Conservation (phyloP, 2,797 vertebrate species). For the Scyliorhinus canicula region DNA sequence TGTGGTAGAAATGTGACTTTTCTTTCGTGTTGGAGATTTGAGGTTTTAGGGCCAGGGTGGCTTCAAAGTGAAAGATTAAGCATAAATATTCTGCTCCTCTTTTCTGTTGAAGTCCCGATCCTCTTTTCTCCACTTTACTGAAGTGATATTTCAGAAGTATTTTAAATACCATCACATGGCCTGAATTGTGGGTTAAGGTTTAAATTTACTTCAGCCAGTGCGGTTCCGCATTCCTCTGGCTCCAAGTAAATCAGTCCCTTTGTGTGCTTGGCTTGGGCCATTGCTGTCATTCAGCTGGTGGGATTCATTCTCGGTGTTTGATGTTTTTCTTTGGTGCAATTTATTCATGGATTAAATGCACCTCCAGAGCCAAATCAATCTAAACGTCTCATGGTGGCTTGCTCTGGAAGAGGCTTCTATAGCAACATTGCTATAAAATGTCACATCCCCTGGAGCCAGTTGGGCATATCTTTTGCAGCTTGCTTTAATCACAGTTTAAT, state of each 20-base stretch:
- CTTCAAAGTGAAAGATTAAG: not conserved
- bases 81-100: not conserved
- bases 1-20: not conserved
- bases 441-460: not conserved
- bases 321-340: not conserved
- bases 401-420: not conserved
- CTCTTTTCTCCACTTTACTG: not conserved
- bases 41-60: not conserved
- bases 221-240: constrained; percentile 4
- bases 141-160: not conserved
- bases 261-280: not conserved
- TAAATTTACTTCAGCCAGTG: not conserved
- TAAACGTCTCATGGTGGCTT: not conserved
- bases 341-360: constrained; percentile 1
- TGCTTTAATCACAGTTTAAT: too few species aligned
- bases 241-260: not conserved
- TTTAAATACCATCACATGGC: not conserved
- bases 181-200: not conserved
- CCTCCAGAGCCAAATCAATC: not conserved
- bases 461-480: not conserved
- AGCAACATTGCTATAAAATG: not conserved
- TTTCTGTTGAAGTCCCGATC: not conserved
- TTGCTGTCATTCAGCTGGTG: not conserved
- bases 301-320: not conserved
- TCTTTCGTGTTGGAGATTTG: not conserved